Conservation (phyloP, 2,113 vertebrate species). For the Rhinogobius similis region DNA sequence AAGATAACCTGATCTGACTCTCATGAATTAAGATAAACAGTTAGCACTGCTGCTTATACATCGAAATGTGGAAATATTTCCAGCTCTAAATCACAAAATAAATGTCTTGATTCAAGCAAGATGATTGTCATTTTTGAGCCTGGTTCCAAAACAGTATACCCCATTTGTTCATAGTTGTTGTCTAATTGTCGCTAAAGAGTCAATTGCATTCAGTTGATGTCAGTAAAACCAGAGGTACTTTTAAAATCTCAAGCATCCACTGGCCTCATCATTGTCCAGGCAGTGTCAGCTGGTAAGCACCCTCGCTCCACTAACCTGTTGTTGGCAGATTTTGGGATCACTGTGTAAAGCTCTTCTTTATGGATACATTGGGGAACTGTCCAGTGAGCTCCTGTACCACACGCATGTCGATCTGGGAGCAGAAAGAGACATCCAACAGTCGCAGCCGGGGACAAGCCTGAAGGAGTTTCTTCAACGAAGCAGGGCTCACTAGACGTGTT, state of each 20-base stretch:
- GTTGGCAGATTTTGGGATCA: slow-evolving; percentile 69
- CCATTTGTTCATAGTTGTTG: background rate
- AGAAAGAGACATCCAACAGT: slow-evolving; percentile 97
- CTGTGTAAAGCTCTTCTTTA: slow-evolving; percentile 98
- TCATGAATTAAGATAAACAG: background rate
- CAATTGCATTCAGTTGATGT: background rate
- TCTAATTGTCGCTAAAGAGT: background rate
- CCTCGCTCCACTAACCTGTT: slow-evolving; percentile 15
- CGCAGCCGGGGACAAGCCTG: slow-evolving; percentile 88
- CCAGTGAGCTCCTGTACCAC: slow-evolving; percentile 88
- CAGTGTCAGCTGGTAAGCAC: slow-evolving; percentile 38
- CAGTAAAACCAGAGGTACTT: slow-evolving; percentile 19
- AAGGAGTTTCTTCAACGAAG: slow-evolving; percentile 91
- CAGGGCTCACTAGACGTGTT: slow-evolving; percentile 84
- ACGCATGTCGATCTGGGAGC: slow-evolving; percentile 93
- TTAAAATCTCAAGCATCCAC: slow-evolving; percentile 26
- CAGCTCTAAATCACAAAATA: background rate
- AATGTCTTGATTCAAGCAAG: slow-evolving; percentile 9
- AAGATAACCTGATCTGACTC: background rate
- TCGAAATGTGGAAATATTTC: background rate
- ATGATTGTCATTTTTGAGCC: slow-evolving; percentile 41
- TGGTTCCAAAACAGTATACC: slow-evolving; percentile 30
- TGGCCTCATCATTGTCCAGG: slow-evolving; percentile 23
- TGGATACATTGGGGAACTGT: slow-evolving; percentile 89
- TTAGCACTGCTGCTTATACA: slow-evolving; percentile 7